These are phyloP conservation scores for Graptemys geographica DNA, from an alignment of 2,797 vertebrate species.

Conservation along the genomic window DNA sequence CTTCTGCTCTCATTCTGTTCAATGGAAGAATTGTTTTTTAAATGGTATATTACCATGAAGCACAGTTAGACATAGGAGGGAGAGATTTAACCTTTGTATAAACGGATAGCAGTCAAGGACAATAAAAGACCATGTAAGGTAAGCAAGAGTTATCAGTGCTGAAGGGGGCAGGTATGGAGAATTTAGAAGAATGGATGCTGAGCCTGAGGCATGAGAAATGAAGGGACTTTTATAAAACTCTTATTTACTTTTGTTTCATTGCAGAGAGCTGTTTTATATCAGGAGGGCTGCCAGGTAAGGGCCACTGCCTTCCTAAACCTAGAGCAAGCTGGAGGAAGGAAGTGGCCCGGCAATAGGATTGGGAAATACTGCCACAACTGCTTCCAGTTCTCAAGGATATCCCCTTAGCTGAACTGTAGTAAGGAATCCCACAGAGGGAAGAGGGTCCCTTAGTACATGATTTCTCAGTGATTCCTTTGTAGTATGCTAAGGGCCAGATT, in stretches of 20 bases:
- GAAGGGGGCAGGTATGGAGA: constrained; percentile 60
- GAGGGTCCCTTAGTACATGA: neutral
- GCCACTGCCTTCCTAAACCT: neutral
- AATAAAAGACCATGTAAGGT: constrained; percentile 64
- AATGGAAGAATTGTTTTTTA: constrained; percentile 41
- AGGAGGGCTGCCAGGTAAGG: neutral
- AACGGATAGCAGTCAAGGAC: constrained; percentile 70
- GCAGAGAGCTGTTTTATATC: neutral
- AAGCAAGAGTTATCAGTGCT: constrained; percentile 51
- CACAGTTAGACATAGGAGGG: constrained; percentile 4
- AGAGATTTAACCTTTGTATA: constrained; percentile 67
- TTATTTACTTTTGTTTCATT: neutral
- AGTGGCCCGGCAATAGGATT: neutral
- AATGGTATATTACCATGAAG: constrained; percentile 42
- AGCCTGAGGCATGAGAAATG: constrained; percentile 47
- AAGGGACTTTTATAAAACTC: constrained; percentile 33
- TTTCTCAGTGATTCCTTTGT: neutral
- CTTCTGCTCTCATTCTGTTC: neutral
- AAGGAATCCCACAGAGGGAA: neutral
- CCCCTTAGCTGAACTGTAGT: neutral
- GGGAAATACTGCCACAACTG: rapidly evolving
- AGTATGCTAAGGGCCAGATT: neutral
- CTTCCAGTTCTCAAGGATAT: neutral
- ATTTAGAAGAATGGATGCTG: constrained; percentile 43
- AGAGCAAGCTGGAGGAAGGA: neutral